phyloP scores from a whole-genome alignment of 2,797 vertebrate species.

The Pteronotus mesoamericanus region DNA sequence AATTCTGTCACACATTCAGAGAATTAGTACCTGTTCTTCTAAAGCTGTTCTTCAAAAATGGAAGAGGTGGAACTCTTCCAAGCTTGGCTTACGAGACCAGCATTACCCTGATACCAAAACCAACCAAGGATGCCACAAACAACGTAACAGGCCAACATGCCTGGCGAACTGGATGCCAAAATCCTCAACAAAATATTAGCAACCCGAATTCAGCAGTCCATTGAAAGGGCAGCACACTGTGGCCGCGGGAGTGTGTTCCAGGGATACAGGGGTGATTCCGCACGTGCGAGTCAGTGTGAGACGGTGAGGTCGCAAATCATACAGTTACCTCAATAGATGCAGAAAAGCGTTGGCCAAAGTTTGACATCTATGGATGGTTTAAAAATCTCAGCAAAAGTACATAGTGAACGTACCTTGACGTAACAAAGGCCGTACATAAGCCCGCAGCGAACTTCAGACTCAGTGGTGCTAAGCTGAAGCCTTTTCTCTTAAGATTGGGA shows the following conservation, averaged over 20 bases:
- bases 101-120: background rate
- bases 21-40: background rate
- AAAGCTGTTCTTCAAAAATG: background rate
- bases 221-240: too few relatives aligned
- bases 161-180: background rate
- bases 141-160: background rate
- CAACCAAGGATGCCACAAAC: background rate
- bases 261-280: background rate
- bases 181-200: background rate
- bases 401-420: too few relatives aligned
- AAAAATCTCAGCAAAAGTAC: background rate
- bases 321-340: background rate
- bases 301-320: background rate
- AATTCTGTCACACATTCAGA: background rate
- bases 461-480: too few relatives aligned
- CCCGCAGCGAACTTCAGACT: fast-evolving
- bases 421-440: fast-evolving
- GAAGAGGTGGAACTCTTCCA: background rate
- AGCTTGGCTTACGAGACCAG: background rate
- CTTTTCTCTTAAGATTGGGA: too few relatives aligned
- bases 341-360: background rate
- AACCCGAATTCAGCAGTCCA: background rate
- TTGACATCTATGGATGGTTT: background rate
- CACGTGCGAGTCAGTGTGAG: background rate
- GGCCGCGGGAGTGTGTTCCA: background rate